Percentiles rank a stretch among this genome's conserved stretches.
Evolutionary conservation across 2,888 invertebrate genomes (phyloP).

Genomic region (Leucophenga maculata): DNA sequence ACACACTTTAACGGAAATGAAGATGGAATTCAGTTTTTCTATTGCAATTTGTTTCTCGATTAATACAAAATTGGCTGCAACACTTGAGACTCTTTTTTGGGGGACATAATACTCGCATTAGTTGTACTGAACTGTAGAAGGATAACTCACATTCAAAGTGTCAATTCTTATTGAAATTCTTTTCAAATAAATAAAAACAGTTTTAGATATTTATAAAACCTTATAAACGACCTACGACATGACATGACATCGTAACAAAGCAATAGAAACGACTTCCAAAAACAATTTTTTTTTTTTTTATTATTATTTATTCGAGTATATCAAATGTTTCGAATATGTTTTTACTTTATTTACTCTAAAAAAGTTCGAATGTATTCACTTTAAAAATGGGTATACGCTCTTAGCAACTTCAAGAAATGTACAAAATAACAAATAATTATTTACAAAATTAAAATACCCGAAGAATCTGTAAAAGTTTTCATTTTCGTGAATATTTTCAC

Average conservation of each 20-base stretch:
- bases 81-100: neutral
- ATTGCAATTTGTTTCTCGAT: neutral
- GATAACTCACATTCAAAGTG: neutral
- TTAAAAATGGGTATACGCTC: no score
- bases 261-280: no score
- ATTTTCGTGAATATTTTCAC: no score
- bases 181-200: neutral
- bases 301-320: no score
- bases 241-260: no score
- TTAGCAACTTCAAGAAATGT: neutral
- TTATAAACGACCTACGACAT: no score
- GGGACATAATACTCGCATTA: conserved; percentile 20
- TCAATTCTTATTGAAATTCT: conserved; percentile 5
- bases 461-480: no score
- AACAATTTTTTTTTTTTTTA: no score
- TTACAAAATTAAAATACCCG: neutral
- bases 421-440: conserved; percentile 6
- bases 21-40: conserved; percentile 1
- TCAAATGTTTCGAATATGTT: no score
- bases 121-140: neutral
- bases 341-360: no score
- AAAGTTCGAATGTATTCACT: no score
- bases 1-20: neutral
- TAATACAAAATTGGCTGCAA: neutral
- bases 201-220: no score